These are phyloP conservation scores for Temnothorax longispinosus DNA, from an alignment of 1,140 invertebrate genomes.

Conservation along the genomic window DNA sequence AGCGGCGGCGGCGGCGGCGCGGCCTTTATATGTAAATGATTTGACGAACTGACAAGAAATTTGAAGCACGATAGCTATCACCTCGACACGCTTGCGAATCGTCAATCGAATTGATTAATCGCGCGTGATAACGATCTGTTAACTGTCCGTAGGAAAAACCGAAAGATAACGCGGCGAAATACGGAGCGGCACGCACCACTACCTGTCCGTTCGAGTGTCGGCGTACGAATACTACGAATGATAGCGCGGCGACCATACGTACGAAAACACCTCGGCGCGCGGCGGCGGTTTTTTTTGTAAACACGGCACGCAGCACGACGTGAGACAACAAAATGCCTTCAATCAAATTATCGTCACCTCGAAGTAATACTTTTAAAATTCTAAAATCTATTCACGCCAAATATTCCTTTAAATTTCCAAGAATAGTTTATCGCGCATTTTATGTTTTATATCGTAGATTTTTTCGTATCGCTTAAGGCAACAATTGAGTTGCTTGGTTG, in stretches of 20 bases:
- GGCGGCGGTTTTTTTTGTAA: too few relatives aligned
- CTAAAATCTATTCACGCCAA: neutral
- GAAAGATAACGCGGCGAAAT: neutral
- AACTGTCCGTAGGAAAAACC: neutral
- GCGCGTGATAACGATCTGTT: neutral
- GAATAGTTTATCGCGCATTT: neutral
- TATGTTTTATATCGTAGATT: neutral
- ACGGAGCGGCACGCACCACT: neutral
- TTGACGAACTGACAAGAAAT: neutral
- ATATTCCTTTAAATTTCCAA: neutral
- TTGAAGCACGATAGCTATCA: neutral
- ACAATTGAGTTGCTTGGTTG: neutral
- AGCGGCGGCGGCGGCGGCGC: too few relatives aligned
- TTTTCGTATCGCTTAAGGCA: neutral
- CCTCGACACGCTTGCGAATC: neutral
- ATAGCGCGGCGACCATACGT: neutral
- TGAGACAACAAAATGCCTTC: too few relatives aligned
- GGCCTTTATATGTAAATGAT: too few relatives aligned
- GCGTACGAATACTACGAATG: neutral
- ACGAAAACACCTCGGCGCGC: too few relatives aligned
- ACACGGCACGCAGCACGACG: too few relatives aligned
- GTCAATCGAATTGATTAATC: neutral
- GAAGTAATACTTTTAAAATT: neutral
- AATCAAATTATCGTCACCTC: too few relatives aligned
- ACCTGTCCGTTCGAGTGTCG: neutral